Base-by-base conservation (phyloP, 2,113 vertebrate species). In the Psittacus erithacus region DNA sequence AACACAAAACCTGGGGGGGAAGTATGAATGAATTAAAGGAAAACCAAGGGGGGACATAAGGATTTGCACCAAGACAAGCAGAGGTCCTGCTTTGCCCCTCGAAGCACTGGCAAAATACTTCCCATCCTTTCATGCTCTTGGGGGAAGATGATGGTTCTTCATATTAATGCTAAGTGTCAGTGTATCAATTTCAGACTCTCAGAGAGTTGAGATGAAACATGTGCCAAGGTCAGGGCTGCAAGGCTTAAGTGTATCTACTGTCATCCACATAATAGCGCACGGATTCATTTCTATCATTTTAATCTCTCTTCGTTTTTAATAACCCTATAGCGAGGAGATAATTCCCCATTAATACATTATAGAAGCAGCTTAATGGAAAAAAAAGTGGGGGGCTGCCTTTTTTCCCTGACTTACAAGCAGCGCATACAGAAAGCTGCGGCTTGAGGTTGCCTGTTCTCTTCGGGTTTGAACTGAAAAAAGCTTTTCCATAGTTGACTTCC, bases 171-270 rank as follows among this genome's bases (percentile, higher is more conserved):
- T 69, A 67, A 96, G 93, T 94, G 96, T 95, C 96, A 97, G 96
- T 7, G 14, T 94, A 96, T 97, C 96, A 96, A 96, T 97, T 97
- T 84, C 95, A 94, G 93, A 63, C 86, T 93, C 90, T 95, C 90
- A 0, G 11, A 22, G 41, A 92, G 96, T 73, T 91, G 96, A 96
- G 95, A 97, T 96, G 95, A 96, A 96, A 93, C 95, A 96, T 94
- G 95, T 97, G 96, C 95, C 96, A 97, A 97, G 96, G 96, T 97
- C 96, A 97, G 74, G 86, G 93, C 96, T 97, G 82, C 62, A 82
- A 94, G 95, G 96, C 93, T 97, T 96, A 97, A 97, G 96, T 97
- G 95, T 97, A 95, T 97, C 96, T 96, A 96, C 95, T 97, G 96
- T 96, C 95, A 97, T 84, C 95, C 96, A 31, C 91, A 95, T 96